phyloP scores from a whole-genome alignment of 2,797 vertebrate species.

The Muraenolepis orangiensis region DNA sequence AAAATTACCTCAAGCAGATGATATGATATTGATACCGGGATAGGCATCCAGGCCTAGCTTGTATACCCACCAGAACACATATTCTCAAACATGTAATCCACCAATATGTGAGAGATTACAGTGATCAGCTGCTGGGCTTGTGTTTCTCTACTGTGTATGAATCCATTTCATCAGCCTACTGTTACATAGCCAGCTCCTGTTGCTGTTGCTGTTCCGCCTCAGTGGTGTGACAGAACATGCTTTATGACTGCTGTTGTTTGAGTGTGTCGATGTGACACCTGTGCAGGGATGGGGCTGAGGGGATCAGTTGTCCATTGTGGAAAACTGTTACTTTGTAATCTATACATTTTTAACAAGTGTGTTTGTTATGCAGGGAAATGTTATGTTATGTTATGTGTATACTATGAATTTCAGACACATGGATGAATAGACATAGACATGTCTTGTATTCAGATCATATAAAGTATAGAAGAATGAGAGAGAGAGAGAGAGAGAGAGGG shows the following conservation, averaged over 20 bases:
- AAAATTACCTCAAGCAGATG: not conserved
- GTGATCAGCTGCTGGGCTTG: not conserved
- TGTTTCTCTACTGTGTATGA: conserved; percentile 12
- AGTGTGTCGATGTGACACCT: not conserved
- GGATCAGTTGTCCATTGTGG: too few relatives aligned
- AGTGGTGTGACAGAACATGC: conserved; percentile 31
- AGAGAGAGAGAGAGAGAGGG: not conserved
- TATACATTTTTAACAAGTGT: not conserved
- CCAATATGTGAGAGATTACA: not conserved
- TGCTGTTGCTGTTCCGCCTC: conserved; percentile 52
- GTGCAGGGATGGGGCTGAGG: not conserved
- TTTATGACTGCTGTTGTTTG: conserved; percentile 24
- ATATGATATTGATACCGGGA: not conserved
- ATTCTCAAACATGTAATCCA: not conserved
- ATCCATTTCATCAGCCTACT: conserved; percentile 38
- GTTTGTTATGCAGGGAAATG: not conserved
- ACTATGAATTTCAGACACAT: conserved; percentile 50
- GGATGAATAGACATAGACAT: conserved; percentile 22
- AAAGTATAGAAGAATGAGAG: not conserved
- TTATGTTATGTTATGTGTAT: not conserved
- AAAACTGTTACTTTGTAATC: not conserved
- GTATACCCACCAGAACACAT: not conserved
- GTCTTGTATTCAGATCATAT: too few relatives aligned
- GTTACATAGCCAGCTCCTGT: conserved; percentile 54
- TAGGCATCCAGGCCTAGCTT: not conserved